phyloP scores from a whole-genome alignment of 1,140 invertebrate genomes.

The Meloidogyne floridensis region DNA sequence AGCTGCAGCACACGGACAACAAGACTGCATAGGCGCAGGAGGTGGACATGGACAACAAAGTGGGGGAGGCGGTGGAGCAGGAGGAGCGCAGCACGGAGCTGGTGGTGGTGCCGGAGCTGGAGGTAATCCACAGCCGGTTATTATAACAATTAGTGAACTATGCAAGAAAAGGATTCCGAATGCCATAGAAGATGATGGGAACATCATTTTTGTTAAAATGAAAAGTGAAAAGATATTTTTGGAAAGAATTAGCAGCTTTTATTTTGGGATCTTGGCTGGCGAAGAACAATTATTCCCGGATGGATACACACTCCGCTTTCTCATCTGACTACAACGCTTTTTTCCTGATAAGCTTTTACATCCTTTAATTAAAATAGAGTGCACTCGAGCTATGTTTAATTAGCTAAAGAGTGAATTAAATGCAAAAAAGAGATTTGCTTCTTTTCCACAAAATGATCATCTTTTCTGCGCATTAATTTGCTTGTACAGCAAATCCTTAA shows the following conservation, averaged over 20 bases:
- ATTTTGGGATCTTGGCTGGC: not conserved
- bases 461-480: not conserved
- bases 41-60: not conserved
- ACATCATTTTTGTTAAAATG: not conserved
- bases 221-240: not conserved
- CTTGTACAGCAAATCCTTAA: not conserved
- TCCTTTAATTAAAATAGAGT: not conserved
- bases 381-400: not conserved
- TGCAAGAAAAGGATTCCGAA: not conserved
- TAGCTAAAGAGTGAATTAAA: not conserved
- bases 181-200: not conserved
- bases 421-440: not conserved
- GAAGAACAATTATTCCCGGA: not conserved
- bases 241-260: not conserved
- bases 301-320: not conserved
- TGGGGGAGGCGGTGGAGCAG: not conserved
- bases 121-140: not conserved
- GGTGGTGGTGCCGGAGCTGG: not conserved
- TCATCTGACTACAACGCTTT: not conserved
- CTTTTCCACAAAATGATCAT: not conserved
- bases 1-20: not conserved
- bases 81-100: not conserved
- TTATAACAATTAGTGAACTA: not conserved
- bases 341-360: not conserved
- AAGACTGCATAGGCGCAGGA: not conserved